These are phyloP conservation scores for Psittacara wagleri DNA, from an alignment of 2,113 vertebrate genomes.

Conservation along the genomic window DNA sequence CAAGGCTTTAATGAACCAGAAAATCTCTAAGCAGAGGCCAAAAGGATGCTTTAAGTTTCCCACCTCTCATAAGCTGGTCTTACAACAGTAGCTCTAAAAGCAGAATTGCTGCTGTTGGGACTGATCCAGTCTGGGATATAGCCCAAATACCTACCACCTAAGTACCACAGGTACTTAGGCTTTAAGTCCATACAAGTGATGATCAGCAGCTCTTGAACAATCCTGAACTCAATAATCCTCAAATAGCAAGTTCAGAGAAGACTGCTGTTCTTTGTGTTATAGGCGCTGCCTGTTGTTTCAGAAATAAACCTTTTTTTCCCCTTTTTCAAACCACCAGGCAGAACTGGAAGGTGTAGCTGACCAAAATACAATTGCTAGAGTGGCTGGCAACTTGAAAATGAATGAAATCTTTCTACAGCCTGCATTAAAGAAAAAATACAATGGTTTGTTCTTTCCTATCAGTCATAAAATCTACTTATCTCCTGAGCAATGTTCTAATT, in stretches of 20 bases:
- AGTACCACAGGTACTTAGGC: neutral
- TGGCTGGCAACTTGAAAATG: neutral
- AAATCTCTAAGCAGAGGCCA: conserved; percentile 29
- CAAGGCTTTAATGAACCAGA: conserved; percentile 35
- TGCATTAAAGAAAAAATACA: neutral
- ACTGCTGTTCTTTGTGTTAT: neutral
- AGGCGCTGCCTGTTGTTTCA: neutral
- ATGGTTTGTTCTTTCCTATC: neutral
- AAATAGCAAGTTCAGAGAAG: neutral
- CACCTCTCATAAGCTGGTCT: neutral
- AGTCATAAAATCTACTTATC: conserved; percentile 1
- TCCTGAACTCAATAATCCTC: neutral
- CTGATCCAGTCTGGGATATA: neutral
- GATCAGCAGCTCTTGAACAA: neutral
- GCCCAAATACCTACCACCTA: neutral
- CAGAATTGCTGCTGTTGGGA: neutral
- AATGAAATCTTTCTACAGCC: neutral
- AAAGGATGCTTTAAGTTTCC: conserved; percentile 13
- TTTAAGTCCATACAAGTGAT: neutral
- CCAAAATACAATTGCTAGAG: neutral
- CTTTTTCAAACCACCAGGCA: neutral
- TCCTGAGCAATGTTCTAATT: conserved; percentile 18
- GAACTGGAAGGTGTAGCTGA: neutral
- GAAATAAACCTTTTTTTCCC: neutral
- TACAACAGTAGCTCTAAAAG: neutral